Conservation (phyloP, 2,113 vertebrate genomes). For the Saccopteryx leptura region DNA sequence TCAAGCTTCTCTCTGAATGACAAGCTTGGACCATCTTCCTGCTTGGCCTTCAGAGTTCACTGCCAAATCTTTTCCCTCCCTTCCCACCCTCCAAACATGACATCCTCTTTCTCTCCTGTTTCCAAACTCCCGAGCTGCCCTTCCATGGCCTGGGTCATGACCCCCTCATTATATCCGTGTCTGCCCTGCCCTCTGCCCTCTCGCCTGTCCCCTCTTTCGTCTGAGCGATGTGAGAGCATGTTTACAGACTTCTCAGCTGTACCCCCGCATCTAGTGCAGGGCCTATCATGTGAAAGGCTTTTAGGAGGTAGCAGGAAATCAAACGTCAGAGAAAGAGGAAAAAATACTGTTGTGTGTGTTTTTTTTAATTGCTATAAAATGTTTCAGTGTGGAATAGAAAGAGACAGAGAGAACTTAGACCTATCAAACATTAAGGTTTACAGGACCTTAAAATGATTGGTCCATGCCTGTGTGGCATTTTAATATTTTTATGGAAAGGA, state of each 20-base stretch:
- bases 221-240: neutral
- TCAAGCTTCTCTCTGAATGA: neutral
- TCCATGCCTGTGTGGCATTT: conserved; percentile 35
- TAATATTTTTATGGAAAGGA: conserved; percentile 54
- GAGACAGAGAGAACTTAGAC: neutral
- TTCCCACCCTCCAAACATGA: rapidly evolving
- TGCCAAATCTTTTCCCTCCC: neutral
- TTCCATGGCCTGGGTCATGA: neutral
- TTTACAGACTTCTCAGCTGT: neutral
- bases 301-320: neutral
- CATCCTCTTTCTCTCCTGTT: neutral
- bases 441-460: conserved; percentile 40
- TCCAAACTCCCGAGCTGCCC: neutral
- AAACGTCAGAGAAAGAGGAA: conserved; percentile 4
- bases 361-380: conserved; percentile 27
- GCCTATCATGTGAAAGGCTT: neutral
- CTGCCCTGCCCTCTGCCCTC: neutral
- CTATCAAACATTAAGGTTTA: conserved; percentile 37
- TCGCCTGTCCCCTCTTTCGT: too few species aligned
- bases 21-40: neutral
- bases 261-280: neutral
- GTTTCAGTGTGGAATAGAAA: neutral
- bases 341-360: neutral
- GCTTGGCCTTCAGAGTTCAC: neutral
- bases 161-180: too few species aligned